Conservation (phyloP, 2,113 vertebrate species). For the Lepidothrix coronata region DNA sequence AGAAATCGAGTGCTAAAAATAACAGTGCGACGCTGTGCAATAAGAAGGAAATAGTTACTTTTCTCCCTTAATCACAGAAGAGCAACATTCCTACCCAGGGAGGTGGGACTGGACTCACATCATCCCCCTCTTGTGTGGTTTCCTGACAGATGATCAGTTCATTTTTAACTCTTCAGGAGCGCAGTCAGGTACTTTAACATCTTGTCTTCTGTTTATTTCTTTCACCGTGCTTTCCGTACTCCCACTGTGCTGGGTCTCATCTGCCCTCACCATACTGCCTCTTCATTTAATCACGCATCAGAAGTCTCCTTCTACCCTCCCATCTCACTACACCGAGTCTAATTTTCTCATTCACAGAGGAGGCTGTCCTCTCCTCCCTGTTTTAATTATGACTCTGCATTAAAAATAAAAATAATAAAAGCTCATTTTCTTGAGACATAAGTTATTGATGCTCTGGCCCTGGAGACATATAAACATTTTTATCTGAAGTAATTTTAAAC, state of each 20-base stretch:
- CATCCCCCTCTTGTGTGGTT: neutral
- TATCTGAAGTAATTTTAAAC: neutral
- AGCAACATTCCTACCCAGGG: neutral
- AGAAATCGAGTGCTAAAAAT: constrained; percentile 14
- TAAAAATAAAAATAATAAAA: constrained; percentile 50
- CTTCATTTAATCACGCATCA: constrained; percentile 61
- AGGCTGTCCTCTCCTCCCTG: constrained; percentile 56
- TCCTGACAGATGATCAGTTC: constrained; percentile 33
- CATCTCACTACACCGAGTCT: constrained; percentile 41
- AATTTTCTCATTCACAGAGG: constrained; percentile 67
- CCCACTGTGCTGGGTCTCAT: constrained; percentile 50
- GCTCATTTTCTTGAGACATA: constrained; percentile 18
- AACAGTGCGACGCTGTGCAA: neutral
- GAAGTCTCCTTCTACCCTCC: constrained; percentile 50
- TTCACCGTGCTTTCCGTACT: constrained; percentile 25
- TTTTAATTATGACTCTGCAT: constrained; percentile 59
- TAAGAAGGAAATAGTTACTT: constrained; percentile 19
- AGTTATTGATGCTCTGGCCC: constrained; percentile 33
- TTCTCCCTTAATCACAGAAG: neutral
- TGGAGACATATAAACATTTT: constrained; percentile 3
- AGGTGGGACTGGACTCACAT: neutral
- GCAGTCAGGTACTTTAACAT: constrained; percentile 44
- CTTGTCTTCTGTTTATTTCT: constrained; percentile 54
- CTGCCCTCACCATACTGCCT: constrained; percentile 52
- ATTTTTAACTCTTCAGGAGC: constrained; percentile 51